These are phyloP conservation scores for Telmatherina bonti DNA, from an alignment of 2,797 vertebrate genomes.

Conservation along the genomic window DNA sequence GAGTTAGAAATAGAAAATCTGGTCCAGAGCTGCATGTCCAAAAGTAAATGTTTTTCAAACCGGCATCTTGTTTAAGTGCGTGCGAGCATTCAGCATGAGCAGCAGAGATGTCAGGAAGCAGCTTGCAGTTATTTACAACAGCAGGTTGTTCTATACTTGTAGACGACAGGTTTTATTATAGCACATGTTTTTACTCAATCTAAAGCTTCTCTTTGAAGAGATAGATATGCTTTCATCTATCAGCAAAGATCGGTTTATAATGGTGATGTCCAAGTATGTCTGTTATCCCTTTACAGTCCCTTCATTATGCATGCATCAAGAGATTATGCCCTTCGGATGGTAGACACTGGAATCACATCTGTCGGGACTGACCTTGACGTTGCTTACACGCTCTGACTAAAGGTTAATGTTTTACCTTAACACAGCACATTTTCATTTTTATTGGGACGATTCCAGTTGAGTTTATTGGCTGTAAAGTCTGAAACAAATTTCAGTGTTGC, in stretches of 20 bases:
- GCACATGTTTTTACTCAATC: no score
- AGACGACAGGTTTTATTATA: no score
- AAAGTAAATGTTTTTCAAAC: slow-evolving; percentile 32
- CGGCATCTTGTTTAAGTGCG: slow-evolving; percentile 29
- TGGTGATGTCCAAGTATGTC: background rate
- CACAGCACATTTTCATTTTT: slow-evolving; percentile 24
- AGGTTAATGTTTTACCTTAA: slow-evolving; percentile 39
- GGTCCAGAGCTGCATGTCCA: slow-evolving; percentile 19
- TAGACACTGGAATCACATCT: slow-evolving; percentile 37
- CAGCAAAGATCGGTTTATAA: no score
- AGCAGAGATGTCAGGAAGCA: no score
- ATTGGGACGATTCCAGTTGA: slow-evolving; percentile 25
- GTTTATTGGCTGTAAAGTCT: background rate
- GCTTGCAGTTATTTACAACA: no score
- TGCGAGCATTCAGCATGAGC: slow-evolving; percentile 18
- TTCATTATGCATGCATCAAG: slow-evolving; percentile 54
- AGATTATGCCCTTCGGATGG: slow-evolving; percentile 56
- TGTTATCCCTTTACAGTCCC: slow-evolving; percentile 12
- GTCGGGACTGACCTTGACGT: slow-evolving; percentile 39
- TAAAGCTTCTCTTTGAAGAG: no score
- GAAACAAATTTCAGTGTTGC: no score
- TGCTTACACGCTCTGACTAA: slow-evolving; percentile 44
- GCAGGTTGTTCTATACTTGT: no score
- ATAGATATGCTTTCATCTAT: no score
- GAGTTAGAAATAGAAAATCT: slow-evolving; percentile 37